Evolutionary conservation across 30 jellyfish, hydroid and myxozoan species (phyloP), one percentile per base, ranked within the genome.

Genomic region (Hydractinia symbiolongicarpus): DNA sequence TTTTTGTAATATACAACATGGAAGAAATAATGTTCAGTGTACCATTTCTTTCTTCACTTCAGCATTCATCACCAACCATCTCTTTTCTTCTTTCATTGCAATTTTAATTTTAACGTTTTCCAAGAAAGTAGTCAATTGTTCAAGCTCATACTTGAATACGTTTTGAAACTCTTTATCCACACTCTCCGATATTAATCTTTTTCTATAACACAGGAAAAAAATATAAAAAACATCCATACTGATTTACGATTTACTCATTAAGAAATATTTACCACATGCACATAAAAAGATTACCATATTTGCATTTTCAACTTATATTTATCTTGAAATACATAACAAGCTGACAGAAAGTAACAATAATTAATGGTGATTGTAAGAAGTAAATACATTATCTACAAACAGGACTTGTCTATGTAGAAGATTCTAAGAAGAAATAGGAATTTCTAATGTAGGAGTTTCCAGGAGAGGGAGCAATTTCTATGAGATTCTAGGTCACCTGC

Each of bases 101-200:
- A 64, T 51, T 64, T 64, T 64, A 6, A 64, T 64, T n/a, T n/a
- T 64, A 51, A 51, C 74, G 74, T 64, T 44, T 64, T 64, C 74
- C 74, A 64, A 64, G 40, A n/a, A 64, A 64, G 19, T 51, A 13
- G 74, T 51, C 19, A 64, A 44, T 13, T 64, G 74, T 64, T 64
- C 74, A 4, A 64, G 40, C 74, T 64, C 74, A 64, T 64, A 51
- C 17, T n/a, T 7, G 4, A 64, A 64, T 51, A 64, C 7, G 52
- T 64, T 51, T 64, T 64, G 74, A 64, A 64, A 64, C 40, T 64
- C 74, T 1, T 44, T n/a, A 64, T 64, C 74, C 74, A 64, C 40
- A n/a, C 40, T 44, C 9, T n/a, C 52, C 1, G 74, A 64, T 7
- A 64, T 44, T 51, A 64, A 51, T 64, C 74, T 64, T 64, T 64